phyloP scores from a whole-genome alignment of 2,113 vertebrate species.

The Gulo gulo region DNA sequence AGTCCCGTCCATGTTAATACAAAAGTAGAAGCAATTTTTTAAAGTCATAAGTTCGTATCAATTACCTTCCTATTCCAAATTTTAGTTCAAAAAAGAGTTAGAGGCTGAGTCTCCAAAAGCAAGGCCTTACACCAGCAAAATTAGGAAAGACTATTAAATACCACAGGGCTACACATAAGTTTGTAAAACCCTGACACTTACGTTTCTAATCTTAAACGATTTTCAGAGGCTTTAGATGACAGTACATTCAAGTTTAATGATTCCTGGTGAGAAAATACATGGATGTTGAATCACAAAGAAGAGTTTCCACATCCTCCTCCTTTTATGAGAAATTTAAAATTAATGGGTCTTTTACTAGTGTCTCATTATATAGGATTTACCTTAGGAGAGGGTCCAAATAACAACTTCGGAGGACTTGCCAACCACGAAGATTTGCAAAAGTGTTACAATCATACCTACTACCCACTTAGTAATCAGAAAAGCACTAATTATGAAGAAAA shows the following conservation, averaged over 20 bases:
- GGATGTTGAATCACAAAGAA: neutral
- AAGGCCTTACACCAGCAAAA: slow-evolving; percentile 28
- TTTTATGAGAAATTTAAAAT: slow-evolving; percentile 27
- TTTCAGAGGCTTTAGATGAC: neutral
- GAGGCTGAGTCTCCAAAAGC: slow-evolving; percentile 27
- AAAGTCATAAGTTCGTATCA: neutral
- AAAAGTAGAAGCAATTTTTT: neutral
- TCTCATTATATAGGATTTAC: neutral
- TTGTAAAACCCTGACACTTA: neutral
- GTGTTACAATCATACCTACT: neutral
- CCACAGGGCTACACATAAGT: neutral
- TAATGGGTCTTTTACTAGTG: neutral
- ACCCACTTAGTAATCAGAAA: neutral
- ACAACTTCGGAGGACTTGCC: neutral
- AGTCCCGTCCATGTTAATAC: too few relatives aligned
- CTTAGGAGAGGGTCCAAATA: neutral
- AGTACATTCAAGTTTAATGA: neutral
- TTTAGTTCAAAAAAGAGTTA: neutral
- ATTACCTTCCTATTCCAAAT: neutral
- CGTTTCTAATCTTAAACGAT: neutral
- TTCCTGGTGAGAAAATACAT: neutral
- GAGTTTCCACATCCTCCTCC: neutral
- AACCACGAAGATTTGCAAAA: neutral
- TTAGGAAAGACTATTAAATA: neutral
- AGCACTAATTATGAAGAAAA: neutral